phyloP scores from a whole-genome alignment of 2,113 vertebrate species.

The Typhlomys cinereus region DNA sequence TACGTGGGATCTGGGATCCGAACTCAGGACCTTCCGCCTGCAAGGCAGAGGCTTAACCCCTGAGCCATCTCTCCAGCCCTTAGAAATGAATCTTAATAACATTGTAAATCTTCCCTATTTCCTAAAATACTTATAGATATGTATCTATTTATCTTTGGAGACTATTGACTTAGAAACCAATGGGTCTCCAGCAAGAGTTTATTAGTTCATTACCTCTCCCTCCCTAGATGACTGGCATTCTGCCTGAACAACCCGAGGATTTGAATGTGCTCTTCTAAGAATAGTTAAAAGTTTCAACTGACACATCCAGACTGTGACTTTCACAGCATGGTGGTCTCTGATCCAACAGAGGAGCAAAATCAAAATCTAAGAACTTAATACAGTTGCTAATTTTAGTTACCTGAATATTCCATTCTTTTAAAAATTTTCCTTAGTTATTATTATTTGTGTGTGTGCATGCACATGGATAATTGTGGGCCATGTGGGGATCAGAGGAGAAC shows the following conservation, averaged over 20 bases:
- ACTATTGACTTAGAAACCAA: neutral
- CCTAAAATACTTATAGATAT: slow-evolving; percentile 51
- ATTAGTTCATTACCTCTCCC: neutral
- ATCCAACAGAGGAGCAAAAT: neutral
- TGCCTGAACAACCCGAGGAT: neutral
- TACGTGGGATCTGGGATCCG: too few species aligned
- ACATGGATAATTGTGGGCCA: too few species aligned
- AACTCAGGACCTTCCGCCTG: too few species aligned
- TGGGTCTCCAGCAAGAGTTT: slow-evolving; percentile 34
- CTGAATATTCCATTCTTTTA: neutral
- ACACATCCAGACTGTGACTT: neutral
- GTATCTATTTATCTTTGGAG: slow-evolving; percentile 52
- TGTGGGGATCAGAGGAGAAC: too few species aligned
- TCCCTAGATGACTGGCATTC: slow-evolving; percentile 18
- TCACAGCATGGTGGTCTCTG: neutral
- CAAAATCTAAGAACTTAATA: neutral
- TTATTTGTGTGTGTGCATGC: too few species aligned
- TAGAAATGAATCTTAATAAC: slow-evolving; percentile 61
- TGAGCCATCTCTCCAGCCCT: too few species aligned
- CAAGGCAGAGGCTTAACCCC: too few species aligned
- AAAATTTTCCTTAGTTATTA: too few species aligned
- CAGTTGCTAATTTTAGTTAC: slow-evolving; percentile 4
- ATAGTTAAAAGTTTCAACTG: slow-evolving; percentile 29
- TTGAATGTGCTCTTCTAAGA: slow-evolving; percentile 37
- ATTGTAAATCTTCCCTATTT: slow-evolving; percentile 45